These are phyloP conservation scores for Thereva unica DNA, from an alignment of 2,888 invertebrate species.

Conservation along the genomic window DNA sequence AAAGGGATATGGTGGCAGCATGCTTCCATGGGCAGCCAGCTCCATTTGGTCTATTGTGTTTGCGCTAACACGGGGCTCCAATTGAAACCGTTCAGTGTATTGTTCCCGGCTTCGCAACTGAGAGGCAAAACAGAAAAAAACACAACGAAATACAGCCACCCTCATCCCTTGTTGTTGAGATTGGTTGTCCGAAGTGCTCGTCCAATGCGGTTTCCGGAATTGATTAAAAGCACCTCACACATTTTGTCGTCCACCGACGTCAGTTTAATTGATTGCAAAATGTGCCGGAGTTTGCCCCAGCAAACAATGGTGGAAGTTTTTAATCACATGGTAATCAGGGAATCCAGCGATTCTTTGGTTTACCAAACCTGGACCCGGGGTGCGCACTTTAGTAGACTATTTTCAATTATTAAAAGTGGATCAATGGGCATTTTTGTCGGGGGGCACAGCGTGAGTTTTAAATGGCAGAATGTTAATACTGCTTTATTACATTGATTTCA, in stretches of 20 bases:
- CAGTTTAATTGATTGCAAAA: conserved; percentile 36
- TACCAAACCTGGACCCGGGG: not conserved
- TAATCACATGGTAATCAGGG: conserved; percentile 34
- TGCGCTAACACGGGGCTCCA: conserved; percentile 17
- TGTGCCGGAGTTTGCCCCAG: conserved; percentile 28
- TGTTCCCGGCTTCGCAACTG: conserved; percentile 17
- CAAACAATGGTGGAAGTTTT: conserved; percentile 36
- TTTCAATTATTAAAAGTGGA: no score
- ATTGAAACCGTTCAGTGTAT: conserved; percentile 31
- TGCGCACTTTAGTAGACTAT: no score
- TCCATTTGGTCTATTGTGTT: conserved; percentile 40
- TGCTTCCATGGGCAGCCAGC: conserved; percentile 24
- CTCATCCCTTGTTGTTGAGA: conserved; percentile 18
- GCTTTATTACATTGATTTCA: no score
- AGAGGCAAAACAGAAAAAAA: not conserved
- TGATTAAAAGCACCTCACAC: conserved; percentile 39
- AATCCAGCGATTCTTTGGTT: conserved; percentile 10
- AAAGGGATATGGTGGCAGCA: conserved; percentile 6
- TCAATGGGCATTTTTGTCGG: no score
- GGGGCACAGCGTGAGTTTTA: no score
- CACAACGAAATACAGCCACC: conserved; percentile 18
- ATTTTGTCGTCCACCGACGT: conserved; percentile 22
- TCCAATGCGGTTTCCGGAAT: conserved; percentile 39
- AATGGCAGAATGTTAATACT: no score
- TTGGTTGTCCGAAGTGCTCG: conserved; percentile 29